Conservation (phyloP, 2,113 vertebrate genomes). For the Sphyrna mokarran region DNA sequence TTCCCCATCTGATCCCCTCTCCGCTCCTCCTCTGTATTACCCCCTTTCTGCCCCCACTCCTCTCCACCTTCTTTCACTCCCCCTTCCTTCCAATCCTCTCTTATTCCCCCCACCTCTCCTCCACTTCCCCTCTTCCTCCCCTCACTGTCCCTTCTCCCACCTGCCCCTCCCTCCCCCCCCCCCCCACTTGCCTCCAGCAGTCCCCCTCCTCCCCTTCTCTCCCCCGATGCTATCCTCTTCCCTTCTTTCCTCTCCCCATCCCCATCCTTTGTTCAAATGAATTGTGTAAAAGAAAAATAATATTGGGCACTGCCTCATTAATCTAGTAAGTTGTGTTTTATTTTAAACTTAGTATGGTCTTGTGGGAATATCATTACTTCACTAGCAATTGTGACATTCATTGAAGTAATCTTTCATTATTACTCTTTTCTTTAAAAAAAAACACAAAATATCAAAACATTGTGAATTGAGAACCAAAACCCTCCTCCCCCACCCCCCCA, state of each 20-base stretch:
- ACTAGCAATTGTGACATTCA: conserved; percentile 35
- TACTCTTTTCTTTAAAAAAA: background rate
- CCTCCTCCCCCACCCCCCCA: background rate
- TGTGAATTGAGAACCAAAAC: conserved; percentile 32
- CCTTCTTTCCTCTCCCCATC: too few relatives aligned
- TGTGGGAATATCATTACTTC: conserved; percentile 36
- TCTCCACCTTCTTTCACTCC: background rate
- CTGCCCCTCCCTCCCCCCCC: too few relatives aligned
- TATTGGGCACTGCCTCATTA: conserved; percentile 30
- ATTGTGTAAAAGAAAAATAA: conserved; percentile 30
- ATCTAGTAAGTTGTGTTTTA: conserved; percentile 33
- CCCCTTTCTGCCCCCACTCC: background rate
- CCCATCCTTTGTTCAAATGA: conserved; percentile 9
- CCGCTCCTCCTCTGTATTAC: too few relatives aligned
- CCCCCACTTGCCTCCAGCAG: too few relatives aligned
- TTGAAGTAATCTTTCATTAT: conserved; percentile 33
- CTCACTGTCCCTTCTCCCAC: background rate
- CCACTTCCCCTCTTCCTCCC: background rate
- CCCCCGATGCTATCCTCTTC: too few relatives aligned
- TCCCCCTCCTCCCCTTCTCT: background rate
- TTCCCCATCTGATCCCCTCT: background rate
- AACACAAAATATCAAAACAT: conserved; percentile 6
- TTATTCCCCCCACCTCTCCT: background rate
- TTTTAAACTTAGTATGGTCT: conserved; percentile 35
- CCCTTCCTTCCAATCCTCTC: too few relatives aligned